Conservation (phyloP, 2,797 vertebrate genomes). For the Amphiprion clarkii region DNA sequence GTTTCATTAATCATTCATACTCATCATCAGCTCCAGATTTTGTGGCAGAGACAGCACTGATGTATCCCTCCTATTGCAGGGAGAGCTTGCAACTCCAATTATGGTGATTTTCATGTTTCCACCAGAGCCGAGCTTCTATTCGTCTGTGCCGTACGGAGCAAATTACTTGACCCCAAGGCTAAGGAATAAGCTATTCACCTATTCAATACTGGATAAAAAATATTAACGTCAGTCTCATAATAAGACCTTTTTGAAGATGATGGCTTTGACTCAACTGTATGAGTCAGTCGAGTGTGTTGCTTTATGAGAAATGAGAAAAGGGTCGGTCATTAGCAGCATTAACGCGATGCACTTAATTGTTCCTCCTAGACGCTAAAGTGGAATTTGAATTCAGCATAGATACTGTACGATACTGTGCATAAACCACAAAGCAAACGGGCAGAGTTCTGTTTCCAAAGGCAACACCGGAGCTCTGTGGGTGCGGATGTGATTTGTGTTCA, state of each 20-base stretch:
- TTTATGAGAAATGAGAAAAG: background rate
- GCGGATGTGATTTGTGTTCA: background rate
- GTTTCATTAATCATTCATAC: conserved; percentile 81
- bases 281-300: background rate
- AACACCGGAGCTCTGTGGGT: background rate
- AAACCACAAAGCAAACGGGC: no score
- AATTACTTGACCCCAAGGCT: conserved; percentile 49
- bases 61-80: conserved; percentile 40
- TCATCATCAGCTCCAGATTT: conserved; percentile 67
- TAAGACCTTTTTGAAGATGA: background rate
- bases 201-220: conserved; percentile 39
- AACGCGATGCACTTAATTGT: background rate
- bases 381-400: background rate
- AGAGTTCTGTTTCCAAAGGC: background rate
- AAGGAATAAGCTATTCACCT: conserved; percentile 18
- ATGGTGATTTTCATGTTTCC: conserved; percentile 58
- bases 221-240: conserved; percentile 34
- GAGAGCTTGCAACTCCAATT: conserved; percentile 63
- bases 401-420: background rate
- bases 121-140: conserved; percentile 28
- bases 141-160: conserved; percentile 37
- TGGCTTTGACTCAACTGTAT: conserved; percentile 17
- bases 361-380: background rate
- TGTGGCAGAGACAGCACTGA: conserved; percentile 61
- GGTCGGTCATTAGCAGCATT: background rate